Percentiles rank a stretch among this genome's conserved stretches.
Conservation (phyloP, 2,113 vertebrate species). For the Potamarius usumacintae region DNA sequence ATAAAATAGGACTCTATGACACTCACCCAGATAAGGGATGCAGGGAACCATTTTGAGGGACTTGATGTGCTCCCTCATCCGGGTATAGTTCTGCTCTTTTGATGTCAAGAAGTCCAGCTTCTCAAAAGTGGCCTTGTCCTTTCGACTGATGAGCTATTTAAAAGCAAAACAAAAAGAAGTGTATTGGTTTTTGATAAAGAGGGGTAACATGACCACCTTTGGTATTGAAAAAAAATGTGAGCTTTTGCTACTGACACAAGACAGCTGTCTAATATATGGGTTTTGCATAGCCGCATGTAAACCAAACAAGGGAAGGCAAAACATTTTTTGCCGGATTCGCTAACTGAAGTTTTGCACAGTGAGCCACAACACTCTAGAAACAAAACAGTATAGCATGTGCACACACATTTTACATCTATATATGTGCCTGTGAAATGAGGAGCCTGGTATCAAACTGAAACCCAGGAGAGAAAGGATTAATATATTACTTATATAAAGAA, state of each 20-base stretch:
- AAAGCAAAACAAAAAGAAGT: slow-evolving; percentile 23
- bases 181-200: background rate
- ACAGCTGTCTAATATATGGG: background rate
- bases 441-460: background rate
- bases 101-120: slow-evolving; percentile 90
- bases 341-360: background rate
- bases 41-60: slow-evolving; percentile 91
- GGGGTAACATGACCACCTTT: background rate
- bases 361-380: background rate
- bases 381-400: background rate
- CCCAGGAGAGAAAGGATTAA: background rate
- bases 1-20: background rate
- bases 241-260: background rate
- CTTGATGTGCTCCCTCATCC: slow-evolving; percentile 88
- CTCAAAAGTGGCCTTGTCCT: slow-evolving; percentile 91
- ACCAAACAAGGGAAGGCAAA: background rate
- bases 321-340: background rate
- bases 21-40: slow-evolving; percentile 91
- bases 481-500: no score
- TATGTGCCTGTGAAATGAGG: background rate
- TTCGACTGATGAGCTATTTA: slow-evolving; percentile 86
- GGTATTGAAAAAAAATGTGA: background rate
- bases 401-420: no score
- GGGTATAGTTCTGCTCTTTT: slow-evolving; percentile 93
- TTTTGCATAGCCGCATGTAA: background rate